Base-by-base conservation (phyloP, 2,113 vertebrate species). In the Colistium nudipinnis region DNA sequence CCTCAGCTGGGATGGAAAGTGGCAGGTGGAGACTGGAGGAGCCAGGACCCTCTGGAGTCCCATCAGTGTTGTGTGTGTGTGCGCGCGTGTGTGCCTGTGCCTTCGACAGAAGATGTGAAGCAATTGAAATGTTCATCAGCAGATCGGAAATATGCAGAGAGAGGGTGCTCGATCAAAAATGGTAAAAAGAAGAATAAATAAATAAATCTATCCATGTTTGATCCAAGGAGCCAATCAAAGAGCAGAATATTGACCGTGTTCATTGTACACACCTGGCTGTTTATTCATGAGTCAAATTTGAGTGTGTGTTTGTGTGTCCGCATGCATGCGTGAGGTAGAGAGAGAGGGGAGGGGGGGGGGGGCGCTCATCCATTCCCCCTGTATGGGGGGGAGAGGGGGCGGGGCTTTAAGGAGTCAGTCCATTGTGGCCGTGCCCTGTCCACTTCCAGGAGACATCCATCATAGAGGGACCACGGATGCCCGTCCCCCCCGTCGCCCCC, bases 361-460 rank as follows among this genome's bases (percentile, higher is more conserved):
- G 52, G 62, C 77, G 64, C 74, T 86, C 88, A 89, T 84, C 83
- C 85, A 76, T 88, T 91, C 87, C 76, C 70, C 64, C 78, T 76
- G 66, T 66, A 85, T 84, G 76, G 64, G 81, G 78, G 74, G n/a
- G n/a, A n/a, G n/a, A n/a, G n/a, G n/a, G n/a, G n/a, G n/a, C n/a
- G n/a, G n/a, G 83, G 80, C 84, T 91, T 94, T 91, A 91, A 88
- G 73, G 83, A 81, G 66, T 80, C 66, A 52, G 76, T 82, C 89
- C 82, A 89, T 93, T 93, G 90, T 92, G 80, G 77, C 74, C 65
- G 74, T 89, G 91, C 91, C 86, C 88, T 88, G 88, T 91, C 89
- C 90, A 92, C 86, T 92, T 93, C 87, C 88, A 87, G 84, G 81
- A 91, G 83, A 91, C 90, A 94, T 93, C 90, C 87, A 93, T 94